Evolutionary conservation across 2,113 vertebrate species (phyloP).

Genomic region (Kryptolebias marmoratus): DNA sequence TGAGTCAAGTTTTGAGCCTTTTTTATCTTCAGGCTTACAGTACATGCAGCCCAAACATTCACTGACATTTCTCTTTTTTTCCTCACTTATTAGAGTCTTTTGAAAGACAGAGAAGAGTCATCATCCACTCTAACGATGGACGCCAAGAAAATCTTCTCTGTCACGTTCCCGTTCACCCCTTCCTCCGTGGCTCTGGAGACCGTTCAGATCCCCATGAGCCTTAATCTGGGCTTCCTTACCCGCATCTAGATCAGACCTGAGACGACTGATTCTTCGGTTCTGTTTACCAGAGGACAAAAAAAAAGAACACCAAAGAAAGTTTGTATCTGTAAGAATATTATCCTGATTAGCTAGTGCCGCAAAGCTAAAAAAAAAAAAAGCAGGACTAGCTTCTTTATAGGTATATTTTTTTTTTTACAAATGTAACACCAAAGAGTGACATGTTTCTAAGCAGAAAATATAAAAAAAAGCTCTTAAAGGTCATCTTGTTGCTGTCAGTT

Average conservation of each 20-base stretch:
- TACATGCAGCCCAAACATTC: background rate
- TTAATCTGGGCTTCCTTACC: slow-evolving; percentile 90
- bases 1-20: slow-evolving; percentile 61
- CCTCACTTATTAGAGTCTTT: slow-evolving; percentile 79
- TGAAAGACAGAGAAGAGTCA: slow-evolving; percentile 90
- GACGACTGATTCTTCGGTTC: background rate
- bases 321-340: slow-evolving; percentile 4
- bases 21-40: background rate
- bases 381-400: background rate
- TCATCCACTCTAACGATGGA: slow-evolving; percentile 94
- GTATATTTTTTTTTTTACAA: slow-evolving; percentile 4
- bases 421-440: slow-evolving; percentile 25
- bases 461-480: slow-evolving; percentile 1
- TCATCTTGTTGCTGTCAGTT: slow-evolving; percentile 3
- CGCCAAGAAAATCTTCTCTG: slow-evolving; percentile 90
- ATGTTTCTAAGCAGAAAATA: background rate
- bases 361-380: background rate
- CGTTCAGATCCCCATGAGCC: slow-evolving; percentile 92
- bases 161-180: slow-evolving; percentile 90
- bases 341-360: background rate
- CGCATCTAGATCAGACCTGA: slow-evolving; percentile 79
- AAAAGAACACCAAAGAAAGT: slow-evolving; percentile 7
- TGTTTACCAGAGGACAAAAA: background rate
- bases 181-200: slow-evolving; percentile 92
- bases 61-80: background rate